A percentile compares a stretch with the other conserved stretches of the same genome.
These are phyloP conservation scores for Eupeodes latifasciatus DNA, from an alignment of 2,888 invertebrate genomes.

Conservation along the genomic window DNA sequence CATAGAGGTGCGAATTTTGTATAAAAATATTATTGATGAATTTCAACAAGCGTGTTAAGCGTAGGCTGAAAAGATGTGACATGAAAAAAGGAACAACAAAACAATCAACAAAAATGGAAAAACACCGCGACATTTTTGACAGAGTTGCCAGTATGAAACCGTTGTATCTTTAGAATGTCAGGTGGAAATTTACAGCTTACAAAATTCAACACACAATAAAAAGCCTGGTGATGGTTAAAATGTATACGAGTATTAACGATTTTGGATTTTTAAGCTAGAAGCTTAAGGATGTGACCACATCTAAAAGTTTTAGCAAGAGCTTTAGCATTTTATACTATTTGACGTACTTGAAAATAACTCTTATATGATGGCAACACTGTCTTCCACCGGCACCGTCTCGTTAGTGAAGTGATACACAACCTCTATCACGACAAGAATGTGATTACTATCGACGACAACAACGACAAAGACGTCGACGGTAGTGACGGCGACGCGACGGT, in stretches of 20 bases:
- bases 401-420: not conserved
- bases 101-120: conserved; percentile 17
- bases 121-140: not conserved
- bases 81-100: conserved; percentile 32
- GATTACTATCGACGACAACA: conserved; percentile 59
- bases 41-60: conserved; percentile 51
- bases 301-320: no score
- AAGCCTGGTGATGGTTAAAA: no score
- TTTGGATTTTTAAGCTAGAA: no score
- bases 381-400: not conserved
- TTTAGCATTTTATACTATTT: no score
- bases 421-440: conserved; percentile 49
- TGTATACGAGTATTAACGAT: no score
- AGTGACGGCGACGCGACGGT: conserved; percentile 3
- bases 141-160: not conserved
- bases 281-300: no score
- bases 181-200: no score
- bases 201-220: no score
- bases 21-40: conserved; percentile 41
- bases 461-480: conserved; percentile 36
- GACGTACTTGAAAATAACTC: no score
- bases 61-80: conserved; percentile 61
- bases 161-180: no score
- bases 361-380: not conserved
- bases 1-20: conserved; percentile 53